Evolutionary conservation across 2,797 vertebrate species (phyloP).

Genomic region (Labroides dimidiatus): DNA sequence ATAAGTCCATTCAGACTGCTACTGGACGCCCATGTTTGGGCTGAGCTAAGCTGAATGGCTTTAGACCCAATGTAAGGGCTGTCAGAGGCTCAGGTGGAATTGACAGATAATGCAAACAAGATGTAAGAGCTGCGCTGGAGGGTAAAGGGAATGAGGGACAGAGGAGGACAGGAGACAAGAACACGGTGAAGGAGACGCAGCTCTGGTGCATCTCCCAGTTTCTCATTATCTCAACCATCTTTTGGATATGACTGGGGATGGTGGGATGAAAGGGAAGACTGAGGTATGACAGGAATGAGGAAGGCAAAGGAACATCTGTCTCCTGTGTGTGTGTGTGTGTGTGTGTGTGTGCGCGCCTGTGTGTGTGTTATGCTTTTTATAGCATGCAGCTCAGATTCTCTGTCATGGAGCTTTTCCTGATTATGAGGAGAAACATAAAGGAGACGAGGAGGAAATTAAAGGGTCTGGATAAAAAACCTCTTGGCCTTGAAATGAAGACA

Average conservation of each 20-base stretch:
- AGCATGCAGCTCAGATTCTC: constrained; percentile 64
- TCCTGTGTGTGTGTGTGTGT: constrained; percentile 5
- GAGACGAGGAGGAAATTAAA: constrained; percentile 83
- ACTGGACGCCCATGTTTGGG: constrained; percentile 53
- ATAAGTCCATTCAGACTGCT: constrained; percentile 63
- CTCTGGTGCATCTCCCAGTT: constrained; percentile 46
- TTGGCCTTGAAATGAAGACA: constrained; percentile 37
- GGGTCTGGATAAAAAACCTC: constrained; percentile 62
- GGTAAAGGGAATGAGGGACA: constrained; percentile 54
- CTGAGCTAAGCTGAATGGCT: constrained; percentile 66
- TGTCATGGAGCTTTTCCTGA: constrained; percentile 75
- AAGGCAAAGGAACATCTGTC: constrained; percentile 65
- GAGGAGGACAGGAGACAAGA: constrained; percentile 31
- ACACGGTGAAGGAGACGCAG: constrained; percentile 19
- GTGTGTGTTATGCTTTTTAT: constrained; percentile 57
- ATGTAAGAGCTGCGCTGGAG: constrained; percentile 43
- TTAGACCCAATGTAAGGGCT: constrained; percentile 56
- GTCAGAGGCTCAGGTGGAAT: constrained; percentile 64
- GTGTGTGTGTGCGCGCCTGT: neutral
- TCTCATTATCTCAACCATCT: constrained; percentile 65
- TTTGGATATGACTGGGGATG: constrained; percentile 41
- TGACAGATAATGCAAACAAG: constrained; percentile 65
- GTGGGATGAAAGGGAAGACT: constrained; percentile 53
- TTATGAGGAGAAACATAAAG: constrained; percentile 77
- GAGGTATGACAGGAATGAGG: constrained; percentile 70